Base-by-base conservation (phyloP, 2,888 invertebrate species). In the Beris morrisii region DNA sequence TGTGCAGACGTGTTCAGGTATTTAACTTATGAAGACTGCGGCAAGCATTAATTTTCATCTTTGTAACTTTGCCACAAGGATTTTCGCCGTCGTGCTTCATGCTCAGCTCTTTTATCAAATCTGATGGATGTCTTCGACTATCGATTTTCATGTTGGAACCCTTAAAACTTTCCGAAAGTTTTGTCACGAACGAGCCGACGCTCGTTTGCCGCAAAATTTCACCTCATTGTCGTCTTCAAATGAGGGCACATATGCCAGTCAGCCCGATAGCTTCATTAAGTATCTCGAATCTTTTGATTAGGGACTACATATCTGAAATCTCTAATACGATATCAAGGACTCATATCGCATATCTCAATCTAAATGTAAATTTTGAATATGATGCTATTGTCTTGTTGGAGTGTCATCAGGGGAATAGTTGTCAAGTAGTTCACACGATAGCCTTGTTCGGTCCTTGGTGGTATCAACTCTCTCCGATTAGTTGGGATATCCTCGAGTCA, bases 1-100 rank as follows among this genome's bases (percentile, higher is more conserved):
- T 66, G 64, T 66, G 50, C 55, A 64, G 59, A 69, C 69, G 66
- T 69, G 69, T 69, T 69, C 64, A 69, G 66, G 66, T 69, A 68
- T 68, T 63, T 64, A 66, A 50, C 61, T 7, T 43, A 52, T 61
- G 52, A 50, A 61, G 30, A 50, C 50, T 50, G 52, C 5, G 38
- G 38, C 28, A 22, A 38, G 43, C 50, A 61, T 61, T 61, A 50
- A 61, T 61, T 50, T 50, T 9, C 11, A 15, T 9, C 9, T n/a
- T 50, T 50, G 61, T 61, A 50, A 43, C 50, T 52, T 61, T 32
- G 6, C 13, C 12, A 9, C 38, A 38, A 38, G 38, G 38, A 38
- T 38, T 38, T 38, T 38, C 1, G 7, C 38, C 38, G 38, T 38
- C 52, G 52, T 61, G 50, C 50, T 38, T 50, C 52, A 30, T 38